Percentiles rank a stretch among this genome's conserved stretches.
phyloP scores from a whole-genome alignment of 2,888 invertebrate species.

The Noctua fimbriata region DNA sequence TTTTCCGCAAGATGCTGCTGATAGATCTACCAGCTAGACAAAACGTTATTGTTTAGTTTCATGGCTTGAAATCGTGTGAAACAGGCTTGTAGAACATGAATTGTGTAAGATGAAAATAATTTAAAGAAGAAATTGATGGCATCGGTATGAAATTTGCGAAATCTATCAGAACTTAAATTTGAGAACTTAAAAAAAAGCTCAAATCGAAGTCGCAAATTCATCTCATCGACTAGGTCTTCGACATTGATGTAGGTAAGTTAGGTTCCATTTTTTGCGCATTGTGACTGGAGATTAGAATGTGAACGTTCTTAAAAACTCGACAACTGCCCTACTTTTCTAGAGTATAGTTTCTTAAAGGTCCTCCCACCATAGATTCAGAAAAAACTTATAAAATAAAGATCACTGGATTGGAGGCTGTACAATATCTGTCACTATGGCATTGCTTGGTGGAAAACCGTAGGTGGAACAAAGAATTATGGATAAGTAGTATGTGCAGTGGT shows the following conservation, averaged over 20 bases:
- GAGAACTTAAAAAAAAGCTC: neutral
- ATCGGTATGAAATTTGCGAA: neutral
- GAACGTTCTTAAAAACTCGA: too few relatives aligned
- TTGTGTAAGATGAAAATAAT: neutral
- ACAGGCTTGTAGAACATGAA: neutral
- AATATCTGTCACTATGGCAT: neutral
- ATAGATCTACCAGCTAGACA: constrained; percentile 42
- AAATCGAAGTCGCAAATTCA: neutral
- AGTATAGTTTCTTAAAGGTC: too few relatives aligned
- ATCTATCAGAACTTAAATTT: neutral
- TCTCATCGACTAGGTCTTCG: neutral
- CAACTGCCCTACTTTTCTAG: too few relatives aligned
- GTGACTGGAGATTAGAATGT: too few relatives aligned
- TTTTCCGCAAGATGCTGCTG: constrained; percentile 70
- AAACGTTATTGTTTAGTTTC: neutral
- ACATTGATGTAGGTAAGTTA: too few relatives aligned
- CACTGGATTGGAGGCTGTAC: neutral
- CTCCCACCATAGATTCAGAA: too few relatives aligned
- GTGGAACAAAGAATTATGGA: too few relatives aligned
- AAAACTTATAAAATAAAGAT: too few relatives aligned
- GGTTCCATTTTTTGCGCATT: too few relatives aligned
- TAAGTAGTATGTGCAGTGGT: too few relatives aligned
- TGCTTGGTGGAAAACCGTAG: neutral
- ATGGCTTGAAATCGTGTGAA: neutral
- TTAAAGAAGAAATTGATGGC: neutral